A percentile compares a stretch with the other conserved stretches of the same genome.
Conservation (phyloP, 1,140 invertebrate genomes). For the Drosophila murphyi region DNA sequence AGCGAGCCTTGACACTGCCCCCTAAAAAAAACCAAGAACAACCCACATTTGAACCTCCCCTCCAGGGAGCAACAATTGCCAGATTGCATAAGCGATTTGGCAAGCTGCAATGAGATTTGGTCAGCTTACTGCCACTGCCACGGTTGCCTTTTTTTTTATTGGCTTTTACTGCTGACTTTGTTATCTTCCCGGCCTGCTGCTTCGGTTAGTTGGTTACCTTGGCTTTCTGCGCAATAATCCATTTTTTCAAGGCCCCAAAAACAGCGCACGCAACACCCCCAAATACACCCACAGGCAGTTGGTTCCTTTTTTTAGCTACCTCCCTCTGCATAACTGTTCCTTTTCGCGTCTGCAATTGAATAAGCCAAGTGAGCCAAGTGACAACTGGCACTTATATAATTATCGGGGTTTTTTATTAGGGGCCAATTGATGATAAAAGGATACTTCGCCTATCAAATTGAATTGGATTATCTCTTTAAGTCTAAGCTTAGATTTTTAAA, state of each 20-base stretch:
- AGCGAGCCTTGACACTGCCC: slow-evolving; percentile 68
- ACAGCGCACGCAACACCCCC: slow-evolving; percentile 8
- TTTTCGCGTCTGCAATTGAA: slow-evolving; percentile 19
- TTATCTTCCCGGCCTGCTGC: slow-evolving; percentile 22
- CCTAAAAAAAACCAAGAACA: slow-evolving; percentile 19
- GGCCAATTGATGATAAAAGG: too few relatives aligned
- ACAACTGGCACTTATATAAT: slow-evolving; percentile 29
- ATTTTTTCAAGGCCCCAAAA: slow-evolving; percentile 42
- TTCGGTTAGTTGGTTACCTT: slow-evolving; percentile 19
- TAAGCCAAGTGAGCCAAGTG: slow-evolving; percentile 27
- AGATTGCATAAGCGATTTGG: slow-evolving; percentile 49
- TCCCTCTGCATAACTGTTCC: background rate
- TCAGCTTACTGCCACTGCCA: background rate
- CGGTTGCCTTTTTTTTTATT: background rate
- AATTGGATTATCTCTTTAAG: background rate
- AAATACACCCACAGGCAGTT: slow-evolving; percentile 1
- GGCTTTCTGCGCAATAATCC: slow-evolving; percentile 28
- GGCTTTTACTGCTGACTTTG: slow-evolving; percentile 21
- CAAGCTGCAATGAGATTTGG: slow-evolving; percentile 26
- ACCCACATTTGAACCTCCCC: too few relatives aligned
- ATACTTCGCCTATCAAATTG: slow-evolving; percentile 7
- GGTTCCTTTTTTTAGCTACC: background rate
- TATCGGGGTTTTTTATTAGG: too few relatives aligned
- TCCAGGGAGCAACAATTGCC: slow-evolving; percentile 30
- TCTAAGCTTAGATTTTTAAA: too few relatives aligned